phyloP scores from a whole-genome alignment of 35 echinoderm and acorn worm genomes.

The Anneissia japonica region DNA sequence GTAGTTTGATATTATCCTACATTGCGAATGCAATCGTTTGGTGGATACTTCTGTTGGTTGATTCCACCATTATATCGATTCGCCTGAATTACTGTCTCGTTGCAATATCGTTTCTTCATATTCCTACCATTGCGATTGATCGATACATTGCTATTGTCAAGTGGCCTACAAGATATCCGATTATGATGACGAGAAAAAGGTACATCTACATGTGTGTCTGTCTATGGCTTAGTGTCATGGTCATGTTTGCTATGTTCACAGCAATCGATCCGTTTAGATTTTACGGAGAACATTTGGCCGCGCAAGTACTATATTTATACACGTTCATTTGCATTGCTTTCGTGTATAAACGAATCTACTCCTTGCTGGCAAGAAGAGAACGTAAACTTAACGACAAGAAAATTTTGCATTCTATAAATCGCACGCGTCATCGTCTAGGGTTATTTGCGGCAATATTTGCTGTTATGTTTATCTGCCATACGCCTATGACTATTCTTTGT shows the following conservation, averaged over 20 bases:
- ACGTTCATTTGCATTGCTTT: not conserved
- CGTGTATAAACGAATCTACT: not conserved
- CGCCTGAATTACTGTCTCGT: not conserved
- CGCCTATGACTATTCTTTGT: not conserved
- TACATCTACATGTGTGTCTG: not conserved
- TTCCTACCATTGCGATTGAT: not conserved
- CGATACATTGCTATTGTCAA: not conserved
- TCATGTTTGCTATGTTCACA: not conserved
- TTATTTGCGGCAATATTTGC: not conserved
- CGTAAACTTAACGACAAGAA: not conserved
- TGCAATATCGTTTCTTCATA: not conserved
- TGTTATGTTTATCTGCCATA: not conserved
- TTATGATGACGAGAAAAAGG: not conserved
- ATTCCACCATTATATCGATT: not conserved
- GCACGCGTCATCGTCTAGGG: not conserved
- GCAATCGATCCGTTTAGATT: not conserved
- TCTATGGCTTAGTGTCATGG: not conserved
- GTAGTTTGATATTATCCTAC: not conserved
- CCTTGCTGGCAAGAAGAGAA: not conserved
- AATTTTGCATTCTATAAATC: not conserved
- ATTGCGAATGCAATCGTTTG: not conserved
- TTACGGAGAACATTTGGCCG: not conserved
- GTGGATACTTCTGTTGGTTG: not conserved
- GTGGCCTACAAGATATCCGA: not conserved
- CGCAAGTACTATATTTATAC: not conserved